Evolutionary conservation across 2,113 vertebrate species (phyloP).

Genomic region (Ellobius talpinus): DNA sequence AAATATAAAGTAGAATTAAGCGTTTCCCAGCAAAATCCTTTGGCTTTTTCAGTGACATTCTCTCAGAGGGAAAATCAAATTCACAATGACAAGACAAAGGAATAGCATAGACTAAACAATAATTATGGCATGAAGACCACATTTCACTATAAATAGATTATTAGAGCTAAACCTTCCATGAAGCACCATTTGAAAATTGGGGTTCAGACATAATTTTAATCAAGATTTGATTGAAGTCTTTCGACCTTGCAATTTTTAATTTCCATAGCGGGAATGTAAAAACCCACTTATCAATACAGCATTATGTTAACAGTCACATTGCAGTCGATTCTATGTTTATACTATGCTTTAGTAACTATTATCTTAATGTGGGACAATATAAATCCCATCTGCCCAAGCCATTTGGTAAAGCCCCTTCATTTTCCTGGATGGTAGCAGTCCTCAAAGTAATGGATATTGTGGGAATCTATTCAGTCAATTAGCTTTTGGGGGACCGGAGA

Average conservation of each 20-base stretch:
- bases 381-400: not conserved
- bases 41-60: slow-evolving; percentile 8
- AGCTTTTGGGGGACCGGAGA: too few relatives aligned
- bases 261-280: slow-evolving; percentile 26
- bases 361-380: not conserved
- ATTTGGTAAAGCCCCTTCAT: not conserved
- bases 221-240: slow-evolving; percentile 48
- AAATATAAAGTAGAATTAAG: slow-evolving; percentile 28
- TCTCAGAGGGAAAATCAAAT: slow-evolving; percentile 53
- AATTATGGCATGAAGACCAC: slow-evolving; percentile 1
- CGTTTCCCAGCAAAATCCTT: slow-evolving; percentile 34
- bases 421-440: not conserved
- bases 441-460: too few relatives aligned
- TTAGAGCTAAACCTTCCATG: slow-evolving; percentile 23
- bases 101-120: slow-evolving; percentile 57
- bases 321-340: slow-evolving; percentile 6
- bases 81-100: slow-evolving; percentile 49
- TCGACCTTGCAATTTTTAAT: slow-evolving; percentile 39
- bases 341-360: slow-evolving; percentile 10
- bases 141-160: slow-evolving; percentile 36
- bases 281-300: slow-evolving; percentile 5
- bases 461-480: too few relatives aligned
- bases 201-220: slow-evolving; percentile 62
- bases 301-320: not conserved
- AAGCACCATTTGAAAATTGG: slow-evolving; percentile 48